Percentiles rank a stretch among this genome's conserved stretches.
phyloP scores from a whole-genome alignment of 2,797 vertebrate genomes.

The Argentina silus region DNA sequence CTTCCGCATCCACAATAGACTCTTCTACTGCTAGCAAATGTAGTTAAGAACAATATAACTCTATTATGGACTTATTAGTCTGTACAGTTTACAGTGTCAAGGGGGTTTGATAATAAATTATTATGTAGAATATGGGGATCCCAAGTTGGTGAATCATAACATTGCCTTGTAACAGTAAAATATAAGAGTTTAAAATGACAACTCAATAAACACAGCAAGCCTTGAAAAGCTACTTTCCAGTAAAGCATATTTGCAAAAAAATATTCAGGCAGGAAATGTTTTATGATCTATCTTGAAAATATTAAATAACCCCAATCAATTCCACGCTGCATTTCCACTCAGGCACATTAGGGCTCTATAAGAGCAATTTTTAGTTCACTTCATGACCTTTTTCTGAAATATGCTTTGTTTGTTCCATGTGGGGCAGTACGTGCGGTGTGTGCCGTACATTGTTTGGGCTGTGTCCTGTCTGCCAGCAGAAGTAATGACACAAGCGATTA shows the following conservation, averaged over 20 bases:
- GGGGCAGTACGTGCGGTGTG: conserved; percentile 34
- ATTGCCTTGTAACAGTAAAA: too few species aligned
- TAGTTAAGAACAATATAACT: neutral
- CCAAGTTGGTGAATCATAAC: too few species aligned
- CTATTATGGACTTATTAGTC: neutral
- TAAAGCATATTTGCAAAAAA: conserved; percentile 13
- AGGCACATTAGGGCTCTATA: conserved; percentile 39
- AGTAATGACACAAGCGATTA: conserved; percentile 55
- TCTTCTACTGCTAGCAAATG: neutral
- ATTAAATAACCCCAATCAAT: conserved; percentile 47
- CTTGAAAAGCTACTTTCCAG: neutral
- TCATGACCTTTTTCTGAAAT: conserved; percentile 50
- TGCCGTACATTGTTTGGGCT: conserved; percentile 35
- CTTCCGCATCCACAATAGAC: conserved; percentile 2
- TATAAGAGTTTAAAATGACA: too few species aligned
- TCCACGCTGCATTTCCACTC: conserved; percentile 48
- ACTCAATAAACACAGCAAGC: too few species aligned
- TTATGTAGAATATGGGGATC: too few species aligned
- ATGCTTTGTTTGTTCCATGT: conserved; percentile 7
- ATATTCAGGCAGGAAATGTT: conserved; percentile 37
- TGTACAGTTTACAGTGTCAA: too few species aligned
- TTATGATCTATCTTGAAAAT: conserved; percentile 38
- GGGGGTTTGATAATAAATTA: too few species aligned
- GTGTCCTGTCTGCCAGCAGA: conserved; percentile 42
- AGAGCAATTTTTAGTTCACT: conserved; percentile 52